These are phyloP conservation scores for Mesoclemmys tuberculata DNA, from an alignment of 2,113 vertebrate genomes.

Conservation along the genomic window DNA sequence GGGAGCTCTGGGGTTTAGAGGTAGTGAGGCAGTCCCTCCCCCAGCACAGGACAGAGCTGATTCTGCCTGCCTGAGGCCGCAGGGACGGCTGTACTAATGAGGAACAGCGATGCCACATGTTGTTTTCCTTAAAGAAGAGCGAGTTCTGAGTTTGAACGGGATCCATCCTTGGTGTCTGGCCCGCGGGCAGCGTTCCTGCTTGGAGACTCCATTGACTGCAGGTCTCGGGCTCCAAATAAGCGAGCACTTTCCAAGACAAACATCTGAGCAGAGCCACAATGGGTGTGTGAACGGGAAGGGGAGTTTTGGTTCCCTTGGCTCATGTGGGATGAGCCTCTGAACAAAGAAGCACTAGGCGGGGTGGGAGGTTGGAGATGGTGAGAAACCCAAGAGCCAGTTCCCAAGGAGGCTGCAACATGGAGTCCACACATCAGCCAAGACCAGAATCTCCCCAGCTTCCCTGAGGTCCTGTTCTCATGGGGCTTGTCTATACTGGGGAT, in stretches of 20 bases:
- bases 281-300: conserved; percentile 42
- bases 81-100: background rate
- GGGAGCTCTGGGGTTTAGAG: background rate
- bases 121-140: accelerated
- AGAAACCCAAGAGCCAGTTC: background rate
- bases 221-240: background rate
- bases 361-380: background rate
- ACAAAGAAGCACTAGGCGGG: background rate
- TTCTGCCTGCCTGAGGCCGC: background rate
- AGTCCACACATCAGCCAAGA: background rate
- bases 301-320: background rate
- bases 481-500: background rate
- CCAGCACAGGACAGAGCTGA: background rate
- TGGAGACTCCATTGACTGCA: conserved; percentile 7
- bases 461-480: background rate
- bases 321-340: background rate
- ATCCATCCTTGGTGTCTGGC: background rate
- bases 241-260: conserved; percentile 58
- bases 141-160: accelerated
- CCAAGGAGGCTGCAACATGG: background rate
- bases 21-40: background rate
- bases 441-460: background rate
- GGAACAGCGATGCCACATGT: background rate
- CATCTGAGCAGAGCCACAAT: conserved; percentile 4
- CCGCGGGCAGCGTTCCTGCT: background rate